Conservation (phyloP, 2,797 vertebrate genomes). For the Phataginus tetradactyla region DNA sequence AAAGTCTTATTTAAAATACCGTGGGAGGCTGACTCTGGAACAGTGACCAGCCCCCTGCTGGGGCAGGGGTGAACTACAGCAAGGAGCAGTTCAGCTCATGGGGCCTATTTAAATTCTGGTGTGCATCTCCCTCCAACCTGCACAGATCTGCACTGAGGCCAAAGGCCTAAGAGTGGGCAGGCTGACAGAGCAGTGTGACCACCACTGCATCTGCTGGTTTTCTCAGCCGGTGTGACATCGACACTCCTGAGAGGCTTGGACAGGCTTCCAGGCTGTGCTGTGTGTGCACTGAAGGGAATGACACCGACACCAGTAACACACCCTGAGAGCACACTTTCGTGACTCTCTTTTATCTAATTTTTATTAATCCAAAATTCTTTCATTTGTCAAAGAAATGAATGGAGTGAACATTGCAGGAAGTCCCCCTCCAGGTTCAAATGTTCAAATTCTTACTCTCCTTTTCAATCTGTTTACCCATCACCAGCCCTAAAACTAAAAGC, state of each 20-base stretch:
- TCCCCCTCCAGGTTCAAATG: conserved; percentile 59
- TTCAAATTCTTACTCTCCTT: conserved; percentile 27
- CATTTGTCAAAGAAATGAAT: conserved; percentile 72
- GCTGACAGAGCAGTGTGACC: conserved; percentile 14
- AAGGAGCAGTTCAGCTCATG: conserved; percentile 20
- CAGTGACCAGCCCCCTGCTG: not conserved
- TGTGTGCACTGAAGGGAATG: not conserved
- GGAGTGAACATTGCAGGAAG: conserved; percentile 52
- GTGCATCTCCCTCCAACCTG: conserved; percentile 62
- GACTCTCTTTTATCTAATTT: conserved; percentile 83
- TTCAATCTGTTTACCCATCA: not conserved
- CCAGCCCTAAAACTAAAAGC: not conserved
- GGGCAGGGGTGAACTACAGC: not conserved
- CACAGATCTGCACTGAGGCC: conserved; percentile 60
- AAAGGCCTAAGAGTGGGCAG: conserved; percentile 36
- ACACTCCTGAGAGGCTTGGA: conserved; percentile 61
- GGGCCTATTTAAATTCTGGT: conserved; percentile 70
- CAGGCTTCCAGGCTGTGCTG: conserved; percentile 73
- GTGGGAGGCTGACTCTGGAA: conserved; percentile 22
- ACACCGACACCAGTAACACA: not conserved
- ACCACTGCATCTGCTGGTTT: not conserved
- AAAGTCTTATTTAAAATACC: conserved; percentile 75
- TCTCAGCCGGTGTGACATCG: conserved; percentile 71
- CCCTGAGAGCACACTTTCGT: conserved; percentile 72
- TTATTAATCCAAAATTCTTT: conserved; percentile 79